Base-by-base conservation (phyloP, 2,797 vertebrate species). In the Enteromius anoplus region DNA sequence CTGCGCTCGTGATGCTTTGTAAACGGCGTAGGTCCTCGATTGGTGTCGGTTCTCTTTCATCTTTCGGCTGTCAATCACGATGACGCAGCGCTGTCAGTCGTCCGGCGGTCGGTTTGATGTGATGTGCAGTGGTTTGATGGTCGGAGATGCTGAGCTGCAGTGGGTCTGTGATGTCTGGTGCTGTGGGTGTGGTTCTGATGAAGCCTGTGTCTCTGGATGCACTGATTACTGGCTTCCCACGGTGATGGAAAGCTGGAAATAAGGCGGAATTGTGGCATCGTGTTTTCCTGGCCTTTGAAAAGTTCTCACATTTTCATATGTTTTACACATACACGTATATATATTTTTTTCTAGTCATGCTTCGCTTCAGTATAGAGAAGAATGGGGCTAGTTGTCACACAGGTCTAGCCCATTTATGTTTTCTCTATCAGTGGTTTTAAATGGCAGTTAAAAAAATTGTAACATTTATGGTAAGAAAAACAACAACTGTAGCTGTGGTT, bases 121-220 rank as follows among this genome's bases (percentile, higher is more conserved):
- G 65, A 12, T 34, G n/a, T 3, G 42, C 55, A 5, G 47, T 72
- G 53, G 4, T 66, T 19, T 73, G 40, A 34, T 77, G 64, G 2
- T 17, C 65, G 34, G 40, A 66, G 47, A 75, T 76, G 76, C 73
- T 19, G 2, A 58, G 51, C 69, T 80, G 78, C 70, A 75, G 71
- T 75, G 78, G 62, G n/a, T 79, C n/a, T 72, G 71, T 75, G 76
- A 42, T 40, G 62, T 32, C 68, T 49, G 29, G 53, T 71, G 65
- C 66, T 72, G 71, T 78, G 86, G 83, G 86, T 82, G 86, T 87
- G 86, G 80, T 82, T 86, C 69, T 15, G 69, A 64, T 85, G 26
- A 40, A 29, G 37, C 40, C 64, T 14, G 58, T 79, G 49, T 17
- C 26, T 15, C 29, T 62, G 62, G 29, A 65, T 62, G 6, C 15